Evolutionary conservation across 2,113 vertebrate species (phyloP), one percentile per base, ranked within the genome.

Genomic region (Agelaius phoeniceus): DNA sequence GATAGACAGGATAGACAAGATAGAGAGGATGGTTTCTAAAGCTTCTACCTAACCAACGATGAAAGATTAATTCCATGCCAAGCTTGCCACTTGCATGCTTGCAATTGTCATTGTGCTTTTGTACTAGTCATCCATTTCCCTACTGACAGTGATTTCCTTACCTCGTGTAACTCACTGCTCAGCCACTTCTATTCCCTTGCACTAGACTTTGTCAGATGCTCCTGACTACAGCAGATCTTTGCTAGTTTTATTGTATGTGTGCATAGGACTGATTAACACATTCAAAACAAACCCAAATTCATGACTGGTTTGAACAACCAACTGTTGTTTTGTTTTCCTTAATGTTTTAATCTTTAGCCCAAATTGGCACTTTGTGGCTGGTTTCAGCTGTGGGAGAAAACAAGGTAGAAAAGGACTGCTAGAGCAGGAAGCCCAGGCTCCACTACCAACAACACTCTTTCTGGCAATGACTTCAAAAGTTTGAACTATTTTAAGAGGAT

Each of bases 401-500:
- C n/a, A 71, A 86, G 31, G 52, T 31, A 90, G 41, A 83, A 37
- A 74, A 94, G 26, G 33, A 71, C 6, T 88, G 79, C 37, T 73
- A 77, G 33, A 83, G 43, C 24, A 90, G 88, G 57, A 94, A 86
- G 67, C 55, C 52, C 33, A 86, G 68, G 35, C 89, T 88, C 30
- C 48, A 16, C 23, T 84, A 58, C 55, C 19, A 11, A 43, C 55
- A 93, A 30, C 58, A 51, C 26, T 81, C 31, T 57, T 89, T 81
- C 78, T 94, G 86, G 68, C 79, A 92, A 39, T 0, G 1, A 86
- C 28, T 92, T 73, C 86, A 90, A 92, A 80, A 93, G 75, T 92
- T 62, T 71, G 83, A 96, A 89, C 72, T 96, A 94, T 96, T 96
- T 96, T 94, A 93, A 90, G 91, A 81, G 39, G 72, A 96, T 92